Conservation (phyloP, 2,888 invertebrate species). For the Autographa gamma region DNA sequence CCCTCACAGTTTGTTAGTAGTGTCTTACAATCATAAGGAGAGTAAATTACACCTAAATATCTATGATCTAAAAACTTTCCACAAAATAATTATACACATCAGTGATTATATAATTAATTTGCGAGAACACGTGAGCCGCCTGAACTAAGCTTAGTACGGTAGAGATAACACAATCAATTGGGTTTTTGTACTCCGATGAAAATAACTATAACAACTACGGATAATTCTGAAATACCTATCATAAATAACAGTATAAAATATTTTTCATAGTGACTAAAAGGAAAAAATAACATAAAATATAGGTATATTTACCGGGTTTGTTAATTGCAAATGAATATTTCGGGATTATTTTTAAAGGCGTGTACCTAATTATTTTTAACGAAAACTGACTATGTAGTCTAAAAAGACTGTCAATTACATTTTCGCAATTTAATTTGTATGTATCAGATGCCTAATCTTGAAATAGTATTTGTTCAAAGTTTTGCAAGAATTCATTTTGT, state of each 20-base stretch:
- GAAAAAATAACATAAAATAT: too few relatives aligned
- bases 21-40: too few relatives aligned
- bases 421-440: not conserved
- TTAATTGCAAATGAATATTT: too few relatives aligned
- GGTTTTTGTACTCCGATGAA: not conserved
- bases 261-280: too few relatives aligned
- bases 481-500: not conserved
- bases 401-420: not conserved
- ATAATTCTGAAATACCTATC: too few relatives aligned
- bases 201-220: not conserved
- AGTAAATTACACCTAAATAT: too few relatives aligned
- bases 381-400: too few relatives aligned
- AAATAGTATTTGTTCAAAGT: not conserved
- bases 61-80: not conserved
- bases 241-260: too few relatives aligned
- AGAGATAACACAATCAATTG: not conserved
- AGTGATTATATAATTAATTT: conserved; percentile 1
- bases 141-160: not conserved
- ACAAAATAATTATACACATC: not conserved
- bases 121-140: not conserved
- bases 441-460: not conserved
- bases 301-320: too few relatives aligned
- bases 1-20: too few relatives aligned
- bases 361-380: too few relatives aligned
- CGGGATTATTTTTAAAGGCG: too few relatives aligned